Evolutionary conservation across 92 coral and sea anemone genomes (phyloP).

Genomic region (Metridium senile): DNA sequence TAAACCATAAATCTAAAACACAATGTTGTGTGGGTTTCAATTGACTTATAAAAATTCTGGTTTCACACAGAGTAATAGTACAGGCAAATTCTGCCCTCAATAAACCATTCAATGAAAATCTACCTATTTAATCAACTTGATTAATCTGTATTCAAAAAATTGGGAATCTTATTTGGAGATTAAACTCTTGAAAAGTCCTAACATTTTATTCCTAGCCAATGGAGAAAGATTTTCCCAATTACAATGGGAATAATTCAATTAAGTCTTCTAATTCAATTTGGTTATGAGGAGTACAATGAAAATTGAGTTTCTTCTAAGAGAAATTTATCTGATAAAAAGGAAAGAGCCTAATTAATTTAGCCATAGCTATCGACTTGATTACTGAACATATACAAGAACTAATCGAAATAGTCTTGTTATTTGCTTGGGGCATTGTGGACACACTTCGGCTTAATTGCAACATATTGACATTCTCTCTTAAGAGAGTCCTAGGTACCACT

Average conservation of each 20-base stretch:
- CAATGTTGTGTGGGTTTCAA: conserved; percentile 15
- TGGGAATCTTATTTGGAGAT: conserved; percentile 52
- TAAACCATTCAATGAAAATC: background rate
- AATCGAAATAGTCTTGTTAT: conserved; percentile 34
- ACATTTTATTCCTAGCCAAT: conserved; percentile 40
- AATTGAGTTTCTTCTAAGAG: conserved; percentile 83
- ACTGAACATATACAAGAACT: conserved; percentile 28
- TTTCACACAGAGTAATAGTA: conserved; percentile 22
- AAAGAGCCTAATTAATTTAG: conserved; percentile 66
- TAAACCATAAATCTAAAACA: conserved; percentile 23
- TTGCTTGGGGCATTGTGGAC: conserved; percentile 25
- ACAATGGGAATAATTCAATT: conserved; percentile 72
- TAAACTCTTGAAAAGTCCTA: conserved; percentile 32
- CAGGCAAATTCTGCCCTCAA: conserved; percentile 5
- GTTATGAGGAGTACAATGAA: conserved; percentile 52
- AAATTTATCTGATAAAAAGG: conserved; percentile 66
- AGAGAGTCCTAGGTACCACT: conserved; percentile 14
- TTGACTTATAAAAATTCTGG: conserved; percentile 45
- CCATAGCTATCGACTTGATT: conserved; percentile 43
- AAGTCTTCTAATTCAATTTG: conserved; percentile 78
- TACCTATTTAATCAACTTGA: conserved; percentile 44
- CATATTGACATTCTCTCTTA: conserved; percentile 21
- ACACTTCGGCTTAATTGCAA: conserved; percentile 27
- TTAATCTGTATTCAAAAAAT: conserved; percentile 51
- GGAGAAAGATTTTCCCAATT: conserved; percentile 25